phyloP scores from a whole-genome alignment of 2,888 invertebrate genomes.

The Liopterus haemorrhoidalis region DNA sequence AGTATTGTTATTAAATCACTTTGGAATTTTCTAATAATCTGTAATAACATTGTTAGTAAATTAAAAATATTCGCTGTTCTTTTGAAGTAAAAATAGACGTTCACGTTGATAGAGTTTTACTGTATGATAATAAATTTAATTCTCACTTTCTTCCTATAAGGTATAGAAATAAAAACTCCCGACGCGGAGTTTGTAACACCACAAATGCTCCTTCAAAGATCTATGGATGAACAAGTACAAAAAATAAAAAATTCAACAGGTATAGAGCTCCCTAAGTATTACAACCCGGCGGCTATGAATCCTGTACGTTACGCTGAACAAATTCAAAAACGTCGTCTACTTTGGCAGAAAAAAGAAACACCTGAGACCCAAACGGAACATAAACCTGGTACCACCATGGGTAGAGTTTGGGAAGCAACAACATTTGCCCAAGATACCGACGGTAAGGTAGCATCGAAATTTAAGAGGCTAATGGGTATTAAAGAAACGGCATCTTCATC shows the following conservation, averaged over 20 bases:
- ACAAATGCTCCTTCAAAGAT: constrained; percentile 50
- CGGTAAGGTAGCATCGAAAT: constrained; percentile 89
- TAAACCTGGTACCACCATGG: constrained; percentile 37
- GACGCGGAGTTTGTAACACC: constrained; percentile 50
- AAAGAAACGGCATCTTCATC: constrained; percentile 49
- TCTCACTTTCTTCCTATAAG: constrained; percentile 22
- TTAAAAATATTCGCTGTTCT: too few species aligned
- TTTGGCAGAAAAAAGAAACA: constrained; percentile 76
- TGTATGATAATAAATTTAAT: too few species aligned
- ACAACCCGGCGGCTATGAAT: constrained; percentile 67
- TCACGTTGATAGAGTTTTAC: too few species aligned
- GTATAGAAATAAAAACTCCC: constrained; percentile 42
- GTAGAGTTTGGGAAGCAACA: constrained; percentile 67
- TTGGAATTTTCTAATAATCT: too few species aligned
- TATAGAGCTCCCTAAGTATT: constrained; percentile 60
- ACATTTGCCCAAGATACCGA: constrained; percentile 87
- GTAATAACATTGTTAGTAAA: too few species aligned
- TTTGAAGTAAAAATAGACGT: too few species aligned
- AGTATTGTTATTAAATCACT: too few species aligned
- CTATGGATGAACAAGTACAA: constrained; percentile 45
- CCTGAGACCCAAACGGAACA: constrained; percentile 28
- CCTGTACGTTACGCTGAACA: constrained; percentile 80
- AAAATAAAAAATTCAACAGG: constrained; percentile 44
- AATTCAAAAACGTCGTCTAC: constrained; percentile 83
- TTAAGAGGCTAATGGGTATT: constrained; percentile 95